Evolutionary conservation across 2,888 invertebrate genomes (phyloP).

Genomic region (Hirtodrosophila histrioides): DNA sequence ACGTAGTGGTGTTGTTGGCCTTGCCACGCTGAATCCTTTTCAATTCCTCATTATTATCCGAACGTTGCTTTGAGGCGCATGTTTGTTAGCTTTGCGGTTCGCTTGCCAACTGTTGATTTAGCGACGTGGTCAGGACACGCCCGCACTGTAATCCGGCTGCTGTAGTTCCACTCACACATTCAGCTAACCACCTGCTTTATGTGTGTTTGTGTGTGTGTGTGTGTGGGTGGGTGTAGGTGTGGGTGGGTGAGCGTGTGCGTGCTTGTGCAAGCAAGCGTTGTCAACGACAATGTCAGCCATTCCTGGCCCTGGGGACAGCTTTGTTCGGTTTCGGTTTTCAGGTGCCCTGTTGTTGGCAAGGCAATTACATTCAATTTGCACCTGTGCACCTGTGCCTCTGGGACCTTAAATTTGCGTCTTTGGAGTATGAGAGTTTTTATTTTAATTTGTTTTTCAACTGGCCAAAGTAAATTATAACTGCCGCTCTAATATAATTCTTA

Average conservation of each 20-base stretch:
- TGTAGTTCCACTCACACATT: not conserved
- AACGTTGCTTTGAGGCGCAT: slow-evolving; percentile 29
- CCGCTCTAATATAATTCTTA: slow-evolving; percentile 47
- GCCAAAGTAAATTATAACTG: slow-evolving; percentile 50
- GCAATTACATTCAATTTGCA: slow-evolving; percentile 79
- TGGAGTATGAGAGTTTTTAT: slow-evolving; percentile 28
- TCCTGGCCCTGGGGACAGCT: slow-evolving; percentile 53
- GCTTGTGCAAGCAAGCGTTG: slow-evolving; percentile 36
- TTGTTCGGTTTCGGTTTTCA: slow-evolving; percentile 57
- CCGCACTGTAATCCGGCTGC: slow-evolving; percentile 21
- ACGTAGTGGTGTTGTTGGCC: slow-evolving; percentile 10
- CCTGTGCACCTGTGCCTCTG: slow-evolving; percentile 41
- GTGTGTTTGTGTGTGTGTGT: not conserved
- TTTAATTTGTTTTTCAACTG: slow-evolving; percentile 54
- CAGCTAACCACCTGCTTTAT: not conserved
- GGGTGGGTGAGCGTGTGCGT: slow-evolving; percentile 4
- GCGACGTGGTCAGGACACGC: slow-evolving; percentile 40
- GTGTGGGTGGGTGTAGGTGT: not conserved
- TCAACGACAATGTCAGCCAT: slow-evolving; percentile 67
- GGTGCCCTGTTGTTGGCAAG: slow-evolving; percentile 55
- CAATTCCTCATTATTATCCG: slow-evolving; percentile 39
- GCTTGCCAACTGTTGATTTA: slow-evolving; percentile 76
- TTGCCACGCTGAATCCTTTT: slow-evolving; percentile 27
- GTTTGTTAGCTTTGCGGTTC: slow-evolving; percentile 48
- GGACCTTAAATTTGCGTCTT: slow-evolving; percentile 31